Conservation (phyloP, 2,888 invertebrate genomes). For the Eupithecia tripunctaria region DNA sequence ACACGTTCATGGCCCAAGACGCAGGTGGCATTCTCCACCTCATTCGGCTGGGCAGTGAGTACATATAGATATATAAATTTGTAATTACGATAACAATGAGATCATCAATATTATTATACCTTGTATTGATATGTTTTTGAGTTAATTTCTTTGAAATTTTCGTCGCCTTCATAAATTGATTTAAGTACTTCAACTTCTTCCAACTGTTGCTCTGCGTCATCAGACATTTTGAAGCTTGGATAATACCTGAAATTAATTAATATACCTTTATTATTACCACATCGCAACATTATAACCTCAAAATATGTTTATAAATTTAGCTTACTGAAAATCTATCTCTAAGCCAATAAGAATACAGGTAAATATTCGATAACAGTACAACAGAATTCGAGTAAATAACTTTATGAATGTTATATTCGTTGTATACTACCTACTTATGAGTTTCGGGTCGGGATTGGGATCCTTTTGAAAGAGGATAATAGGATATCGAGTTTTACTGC, state of each 20-base stretch:
- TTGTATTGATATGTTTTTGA: conserved; percentile 95
- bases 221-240: conserved; percentile 61
- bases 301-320: not conserved
- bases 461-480: not conserved
- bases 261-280: too few relatives aligned
- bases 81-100: too few relatives aligned
- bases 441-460: not conserved
- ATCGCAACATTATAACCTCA: conserved; percentile 24
- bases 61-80: too few relatives aligned
- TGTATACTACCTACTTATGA: not conserved
- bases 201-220: conserved; percentile 88
- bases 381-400: not conserved
- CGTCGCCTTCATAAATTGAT: conserved; percentile 97
- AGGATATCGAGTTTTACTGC: not conserved
- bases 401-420: not conserved
- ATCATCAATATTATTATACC: too few relatives aligned
- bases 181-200: conserved; percentile 96
- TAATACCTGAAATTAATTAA: conserved; percentile 27
- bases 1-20: too few relatives aligned
- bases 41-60: too few relatives aligned
- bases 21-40: too few relatives aligned
- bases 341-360: not conserved
- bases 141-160: conserved; percentile 91
- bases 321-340: not conserved
- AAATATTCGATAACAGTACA: not conserved